Base-by-base conservation (phyloP, 2,113 vertebrate species). In the Strigops habroptila region DNA sequence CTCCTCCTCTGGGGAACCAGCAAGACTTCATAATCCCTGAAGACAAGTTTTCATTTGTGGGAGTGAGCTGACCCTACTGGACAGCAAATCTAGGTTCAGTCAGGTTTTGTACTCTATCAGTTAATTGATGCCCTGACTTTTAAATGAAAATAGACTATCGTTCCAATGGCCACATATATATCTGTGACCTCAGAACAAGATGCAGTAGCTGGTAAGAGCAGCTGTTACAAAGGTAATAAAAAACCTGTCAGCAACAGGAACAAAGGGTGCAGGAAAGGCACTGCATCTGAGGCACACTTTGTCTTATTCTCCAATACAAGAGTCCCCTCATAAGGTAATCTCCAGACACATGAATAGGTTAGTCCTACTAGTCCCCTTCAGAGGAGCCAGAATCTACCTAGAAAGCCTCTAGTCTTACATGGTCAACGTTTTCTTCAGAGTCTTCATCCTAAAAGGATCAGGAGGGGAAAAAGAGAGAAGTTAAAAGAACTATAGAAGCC, bases 361-460 rank as follows among this genome's bases (percentile, higher is more conserved):
- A 93, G 93, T 82, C 88, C 69, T 96, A 53, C 89, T 77, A 75
- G 83, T 83, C 43, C 65, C 96, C 43, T 92, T 95, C 83, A 91
- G 69, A 96, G 82, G 3, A 94, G 90, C 35, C 81, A 92, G 75
- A 35, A 83, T 75, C 70, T 77, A 86, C 60, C 91, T 82, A 97
- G 65, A 75, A 91, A 93, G 82, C 35, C 43, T 90, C 92, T 94
- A 97, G 60, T 83, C 93, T 94, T 94, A 96, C 88, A 73, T 65
- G 64, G 33, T 79, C 91, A 92, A 95, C 10, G 12, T 95, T 77
- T 97, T 93, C 89, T 62, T 83, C 80, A 75, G 62, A 64, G 74
- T 94, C 93, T 94, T 97, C 95, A 95, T 92, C 96, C 95, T 93
- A 90, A 81, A 97, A 93, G 62, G 78, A 71, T 86, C 57, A 95